Evolutionary conservation across 2,888 invertebrate genomes (phyloP).

Genomic region (Drosophila meridiana): DNA sequence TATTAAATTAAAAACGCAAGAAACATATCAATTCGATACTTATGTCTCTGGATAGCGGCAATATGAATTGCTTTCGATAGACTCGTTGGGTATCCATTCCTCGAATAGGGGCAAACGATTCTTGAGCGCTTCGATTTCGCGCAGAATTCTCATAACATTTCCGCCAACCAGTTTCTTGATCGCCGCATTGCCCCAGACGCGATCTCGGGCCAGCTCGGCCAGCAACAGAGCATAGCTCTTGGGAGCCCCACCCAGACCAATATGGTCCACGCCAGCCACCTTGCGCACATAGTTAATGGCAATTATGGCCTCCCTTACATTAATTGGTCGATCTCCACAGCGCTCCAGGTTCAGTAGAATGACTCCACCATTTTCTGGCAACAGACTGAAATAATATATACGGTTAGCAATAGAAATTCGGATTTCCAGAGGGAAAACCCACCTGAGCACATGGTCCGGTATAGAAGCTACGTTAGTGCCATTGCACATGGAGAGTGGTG

Average conservation of each 20-base stretch:
- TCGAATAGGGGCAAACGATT: conserved; percentile 86
- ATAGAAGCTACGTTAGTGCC: conserved; percentile 91
- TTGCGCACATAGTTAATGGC: conserved; percentile 89
- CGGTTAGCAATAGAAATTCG: not conserved
- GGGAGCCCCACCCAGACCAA: conserved; percentile 87
- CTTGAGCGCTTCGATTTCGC: conserved; percentile 85
- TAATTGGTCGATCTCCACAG: conserved; percentile 83
- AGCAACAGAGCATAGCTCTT: conserved; percentile 87
- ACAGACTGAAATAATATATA: conserved; percentile 63
- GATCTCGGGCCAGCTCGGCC: conserved; percentile 87
- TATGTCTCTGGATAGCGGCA: conserved; percentile 86
- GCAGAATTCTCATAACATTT: conserved; percentile 87
- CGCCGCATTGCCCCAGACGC: conserved; percentile 87
- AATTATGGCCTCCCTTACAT: conserved; percentile 85
- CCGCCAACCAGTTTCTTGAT: conserved; percentile 87
- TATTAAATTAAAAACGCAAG: not conserved
- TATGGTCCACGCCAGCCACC: conserved; percentile 88
- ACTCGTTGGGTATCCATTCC: conserved; percentile 86
- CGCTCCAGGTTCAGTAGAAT: conserved; percentile 88
- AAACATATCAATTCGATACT: conserved; percentile 20
- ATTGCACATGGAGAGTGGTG: conserved; percentile 88
- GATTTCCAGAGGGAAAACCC: too few relatives aligned
- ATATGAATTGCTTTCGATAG: conserved; percentile 86
- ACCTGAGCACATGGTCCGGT: conserved; percentile 92
- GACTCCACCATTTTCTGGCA: conserved; percentile 87